Evolutionary conservation across 2,888 invertebrate species (phyloP).

Genomic region (Oscheius onirici): DNA sequence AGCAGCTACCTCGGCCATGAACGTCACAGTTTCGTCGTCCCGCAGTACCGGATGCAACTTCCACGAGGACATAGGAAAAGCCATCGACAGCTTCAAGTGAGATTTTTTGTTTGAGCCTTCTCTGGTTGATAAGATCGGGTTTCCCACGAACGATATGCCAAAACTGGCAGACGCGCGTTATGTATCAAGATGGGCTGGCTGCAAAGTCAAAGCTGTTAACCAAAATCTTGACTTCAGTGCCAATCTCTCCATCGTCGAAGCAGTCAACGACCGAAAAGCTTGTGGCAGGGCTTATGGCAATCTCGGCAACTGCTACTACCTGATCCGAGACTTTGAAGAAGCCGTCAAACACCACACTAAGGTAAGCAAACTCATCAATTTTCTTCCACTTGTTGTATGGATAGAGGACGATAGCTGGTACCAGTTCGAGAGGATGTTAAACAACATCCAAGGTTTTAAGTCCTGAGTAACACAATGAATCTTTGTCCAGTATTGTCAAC

Average conservation of each 20-base stretch:
- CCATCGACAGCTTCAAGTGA: conserved; percentile 26
- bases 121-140: too few relatives aligned
- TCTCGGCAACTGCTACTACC: conserved; percentile 94
- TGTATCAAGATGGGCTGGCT: too few relatives aligned
- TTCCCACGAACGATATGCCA: too few relatives aligned
- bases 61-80: conserved; percentile 14
- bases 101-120: too few relatives aligned
- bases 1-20: neutral
- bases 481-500: too few relatives aligned
- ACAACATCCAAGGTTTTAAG: too few relatives aligned
- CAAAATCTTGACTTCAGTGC: conserved; percentile 79
- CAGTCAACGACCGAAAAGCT: conserved; percentile 88
- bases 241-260: conserved; percentile 87
- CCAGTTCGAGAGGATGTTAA: too few relatives aligned
- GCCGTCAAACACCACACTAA: conserved; percentile 86
- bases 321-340: conserved; percentile 89
- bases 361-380: too few relatives aligned
- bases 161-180: too few relatives aligned
- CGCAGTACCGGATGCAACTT: neutral
- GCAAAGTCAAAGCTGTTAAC: too few relatives aligned
- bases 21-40: neutral
- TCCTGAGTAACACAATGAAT: too few relatives aligned
- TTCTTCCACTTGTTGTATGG: too few relatives aligned
- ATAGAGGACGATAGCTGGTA: neutral
- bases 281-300: conserved; percentile 95